These are phyloP conservation scores for Leptinotarsa rubiginosa DNA, from an alignment of 2,888 invertebrate genomes.

Conservation along the genomic window DNA sequence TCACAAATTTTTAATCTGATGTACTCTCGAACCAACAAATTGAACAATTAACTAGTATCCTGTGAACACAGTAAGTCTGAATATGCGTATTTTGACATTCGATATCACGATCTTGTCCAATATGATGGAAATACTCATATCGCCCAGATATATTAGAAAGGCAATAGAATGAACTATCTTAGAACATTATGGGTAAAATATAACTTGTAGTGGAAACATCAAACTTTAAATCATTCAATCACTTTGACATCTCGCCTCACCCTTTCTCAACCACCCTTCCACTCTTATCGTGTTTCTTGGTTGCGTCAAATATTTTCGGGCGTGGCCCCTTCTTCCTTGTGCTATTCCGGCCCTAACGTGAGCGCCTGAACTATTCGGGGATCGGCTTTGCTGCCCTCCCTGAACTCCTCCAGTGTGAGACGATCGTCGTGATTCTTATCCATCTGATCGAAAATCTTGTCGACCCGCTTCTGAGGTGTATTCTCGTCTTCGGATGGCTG, in stretches of 20 bases:
- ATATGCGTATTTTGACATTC: no score
- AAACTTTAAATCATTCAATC: not conserved
- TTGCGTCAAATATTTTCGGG: slow-evolving; percentile 60
- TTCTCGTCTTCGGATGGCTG: slow-evolving; percentile 91
- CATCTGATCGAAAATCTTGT: slow-evolving; percentile 99
- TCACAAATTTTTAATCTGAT: no score
- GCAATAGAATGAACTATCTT: no score
- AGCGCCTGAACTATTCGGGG: slow-evolving; percentile 98
- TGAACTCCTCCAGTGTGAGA: slow-evolving; percentile 94
- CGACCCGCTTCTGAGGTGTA: slow-evolving; percentile 94
- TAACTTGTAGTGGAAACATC: not conserved
- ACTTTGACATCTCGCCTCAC: not conserved
- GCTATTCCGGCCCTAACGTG: slow-evolving; percentile 81
- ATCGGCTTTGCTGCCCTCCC: slow-evolving; percentile 98
- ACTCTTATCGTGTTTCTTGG: slow-evolving; percentile 24
- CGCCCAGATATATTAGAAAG: no score
- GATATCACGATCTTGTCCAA: no score
- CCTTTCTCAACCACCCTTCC: not conserved
- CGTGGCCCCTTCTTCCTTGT: slow-evolving; percentile 61
- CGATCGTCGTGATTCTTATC: slow-evolving; percentile 98
- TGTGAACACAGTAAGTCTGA: no score
- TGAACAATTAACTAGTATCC: no score
- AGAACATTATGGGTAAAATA: no score
- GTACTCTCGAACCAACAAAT: no score
- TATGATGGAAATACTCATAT: no score